Percentiles rank a stretch among this genome's conserved stretches.
phyloP scores from a whole-genome alignment of 1,140 invertebrate genomes.

The Cotesia chilonis region DNA sequence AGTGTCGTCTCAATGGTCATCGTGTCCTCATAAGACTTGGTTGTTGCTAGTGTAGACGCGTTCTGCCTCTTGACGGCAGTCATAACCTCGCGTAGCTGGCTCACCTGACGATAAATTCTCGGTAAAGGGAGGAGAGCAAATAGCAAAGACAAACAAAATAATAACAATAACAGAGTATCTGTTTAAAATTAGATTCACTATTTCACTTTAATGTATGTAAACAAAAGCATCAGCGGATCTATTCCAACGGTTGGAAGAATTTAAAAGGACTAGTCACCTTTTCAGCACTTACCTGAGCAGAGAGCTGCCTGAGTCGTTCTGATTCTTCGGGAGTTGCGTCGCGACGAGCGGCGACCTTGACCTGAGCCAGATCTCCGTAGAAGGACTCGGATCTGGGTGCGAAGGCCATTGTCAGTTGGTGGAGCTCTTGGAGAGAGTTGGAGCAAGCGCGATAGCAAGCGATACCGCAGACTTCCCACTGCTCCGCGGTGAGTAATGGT shows the following conservation, averaged over 20 bases:
- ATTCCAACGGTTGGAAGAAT: no score
- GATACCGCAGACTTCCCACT: conserved; percentile 86
- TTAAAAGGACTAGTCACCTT: no score
- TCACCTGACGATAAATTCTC: conserved; percentile 64
- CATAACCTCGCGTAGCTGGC: conserved; percentile 65
- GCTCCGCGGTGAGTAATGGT: conserved; percentile 78
- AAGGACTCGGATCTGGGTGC: conserved; percentile 90
- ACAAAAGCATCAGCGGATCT: not conserved
- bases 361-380: conserved; percentile 90
- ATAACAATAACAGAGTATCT: not conserved
- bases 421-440: conserved; percentile 82
- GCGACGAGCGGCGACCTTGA: conserved; percentile 89
- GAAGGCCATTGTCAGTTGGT: conserved; percentile 87
- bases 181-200: not conserved
- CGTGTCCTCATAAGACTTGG: conserved; percentile 60
- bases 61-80: conserved; percentile 63
- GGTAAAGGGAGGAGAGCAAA: conserved; percentile 50
- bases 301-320: conserved; percentile 82
- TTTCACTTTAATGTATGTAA: not conserved
- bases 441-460: conserved; percentile 83
- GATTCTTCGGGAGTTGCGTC: conserved; percentile 85
- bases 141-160: conserved; percentile 22
- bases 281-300: conserved; percentile 75
- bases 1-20: conserved; percentile 65
- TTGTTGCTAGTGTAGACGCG: conserved; percentile 56